Conservation (phyloP, 2,113 vertebrate species). For the Sphaerodactylus townsendi region DNA sequence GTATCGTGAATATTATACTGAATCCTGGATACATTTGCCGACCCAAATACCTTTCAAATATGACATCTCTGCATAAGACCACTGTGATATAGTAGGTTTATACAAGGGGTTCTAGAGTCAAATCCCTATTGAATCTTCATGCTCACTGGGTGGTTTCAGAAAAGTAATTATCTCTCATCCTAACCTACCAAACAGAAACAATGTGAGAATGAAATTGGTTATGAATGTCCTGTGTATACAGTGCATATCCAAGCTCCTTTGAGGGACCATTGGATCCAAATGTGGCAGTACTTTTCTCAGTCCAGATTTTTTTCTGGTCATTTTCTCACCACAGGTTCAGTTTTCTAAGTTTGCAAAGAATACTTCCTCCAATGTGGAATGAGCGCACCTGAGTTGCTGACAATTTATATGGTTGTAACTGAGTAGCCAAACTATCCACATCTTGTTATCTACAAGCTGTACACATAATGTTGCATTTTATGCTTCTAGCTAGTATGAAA, state of each 20-base stretch:
- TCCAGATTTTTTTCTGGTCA: neutral
- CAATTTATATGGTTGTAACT: neutral
- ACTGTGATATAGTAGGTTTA: neutral
- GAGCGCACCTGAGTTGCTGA: neutral
- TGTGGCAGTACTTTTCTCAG: neutral
- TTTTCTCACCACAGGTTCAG: neutral
- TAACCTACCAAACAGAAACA: neutral
- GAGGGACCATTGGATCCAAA: neutral
- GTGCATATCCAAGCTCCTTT: neutral
- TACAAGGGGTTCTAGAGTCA: neutral
- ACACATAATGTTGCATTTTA: neutral
- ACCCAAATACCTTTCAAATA: neutral
- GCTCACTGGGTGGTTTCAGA: neutral
- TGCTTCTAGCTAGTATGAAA: neutral
- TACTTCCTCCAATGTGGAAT: neutral
- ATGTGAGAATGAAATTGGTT: neutral
- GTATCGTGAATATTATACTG: neutral
- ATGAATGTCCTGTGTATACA: too few species aligned
- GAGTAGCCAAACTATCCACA: neutral
- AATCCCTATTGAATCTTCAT: neutral
- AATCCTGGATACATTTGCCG: neutral
- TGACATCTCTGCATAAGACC: neutral
- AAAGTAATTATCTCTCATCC: neutral
- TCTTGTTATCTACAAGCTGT: neutral
- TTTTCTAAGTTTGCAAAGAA: neutral